A percentile compares a stretch with the other conserved stretches of the same genome.
These are phyloP conservation scores for Netelia fuscicornis DNA, from an alignment of 2,888 invertebrate genomes.

Conservation along the genomic window DNA sequence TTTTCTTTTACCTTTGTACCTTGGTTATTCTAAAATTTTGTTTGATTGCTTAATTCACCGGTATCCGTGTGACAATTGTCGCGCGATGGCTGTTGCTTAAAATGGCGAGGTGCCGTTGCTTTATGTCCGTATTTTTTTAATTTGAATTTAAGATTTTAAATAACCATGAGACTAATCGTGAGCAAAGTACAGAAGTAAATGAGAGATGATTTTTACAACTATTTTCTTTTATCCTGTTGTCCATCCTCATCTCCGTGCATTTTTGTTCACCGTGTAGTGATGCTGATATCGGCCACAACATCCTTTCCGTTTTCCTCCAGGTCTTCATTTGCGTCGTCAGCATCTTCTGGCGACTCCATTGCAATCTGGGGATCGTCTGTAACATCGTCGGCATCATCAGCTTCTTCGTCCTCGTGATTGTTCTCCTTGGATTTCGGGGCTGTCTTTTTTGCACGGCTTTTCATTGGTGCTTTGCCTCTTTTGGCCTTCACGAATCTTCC, in stretches of 20 bases:
- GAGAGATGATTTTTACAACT: slow-evolving; percentile 20
- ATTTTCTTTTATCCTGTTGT: not conserved
- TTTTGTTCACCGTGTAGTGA: not conserved
- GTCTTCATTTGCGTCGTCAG: not conserved
- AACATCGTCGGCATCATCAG: not conserved
- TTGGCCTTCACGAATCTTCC: slow-evolving; percentile 30
- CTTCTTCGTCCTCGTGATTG: slow-evolving; percentile 23
- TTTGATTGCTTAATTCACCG: not conserved
- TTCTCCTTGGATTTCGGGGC: not conserved
- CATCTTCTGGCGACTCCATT: not conserved
- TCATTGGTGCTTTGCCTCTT: slow-evolving; percentile 48
- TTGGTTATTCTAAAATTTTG: not conserved
- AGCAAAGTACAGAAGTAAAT: slow-evolving; percentile 20
- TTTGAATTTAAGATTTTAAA: slow-evolving; percentile 8
- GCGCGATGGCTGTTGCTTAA: not conserved
- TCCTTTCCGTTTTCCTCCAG: slow-evolving; percentile 10
- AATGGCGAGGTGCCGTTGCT: not conserved
- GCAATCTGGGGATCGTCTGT: not conserved
- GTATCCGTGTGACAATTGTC: not conserved
- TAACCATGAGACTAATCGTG: slow-evolving; percentile 22
- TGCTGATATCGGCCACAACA: not conserved
- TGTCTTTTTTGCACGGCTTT: slow-evolving; percentile 30
- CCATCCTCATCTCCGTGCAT: not conserved
- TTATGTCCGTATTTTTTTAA: not conserved
- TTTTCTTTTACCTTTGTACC: not conserved